Evolutionary conservation across 2,113 vertebrate genomes (phyloP).

Genomic region (Trachemys scripta): DNA sequence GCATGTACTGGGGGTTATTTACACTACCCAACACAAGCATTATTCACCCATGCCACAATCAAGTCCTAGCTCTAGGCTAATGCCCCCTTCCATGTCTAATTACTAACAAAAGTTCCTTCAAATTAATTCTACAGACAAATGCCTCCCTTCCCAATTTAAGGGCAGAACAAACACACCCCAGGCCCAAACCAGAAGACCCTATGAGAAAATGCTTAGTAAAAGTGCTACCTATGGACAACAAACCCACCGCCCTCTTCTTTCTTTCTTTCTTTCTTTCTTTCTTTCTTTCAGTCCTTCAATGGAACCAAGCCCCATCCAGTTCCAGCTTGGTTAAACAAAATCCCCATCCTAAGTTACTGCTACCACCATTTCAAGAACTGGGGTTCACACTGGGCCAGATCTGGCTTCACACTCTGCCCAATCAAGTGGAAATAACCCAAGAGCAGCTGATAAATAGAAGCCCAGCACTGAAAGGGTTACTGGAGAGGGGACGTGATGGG

Average conservation of each 20-base stretch:
- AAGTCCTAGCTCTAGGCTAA: background rate
- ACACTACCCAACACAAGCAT: background rate
- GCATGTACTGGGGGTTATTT: accelerated
- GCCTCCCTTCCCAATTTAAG: background rate
- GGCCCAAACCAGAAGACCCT: background rate
- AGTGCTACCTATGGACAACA: background rate
- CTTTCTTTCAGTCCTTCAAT: background rate
- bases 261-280: background rate
- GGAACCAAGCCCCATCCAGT: background rate
- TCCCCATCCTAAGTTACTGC: background rate
- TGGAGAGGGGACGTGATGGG: constrained; percentile 72
- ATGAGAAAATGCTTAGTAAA: background rate
- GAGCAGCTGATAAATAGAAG: background rate
- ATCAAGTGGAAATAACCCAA: background rate
- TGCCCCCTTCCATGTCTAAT: background rate
- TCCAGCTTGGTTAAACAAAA: background rate
- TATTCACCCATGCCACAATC: background rate
- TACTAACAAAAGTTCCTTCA: background rate
- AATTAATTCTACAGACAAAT: background rate
- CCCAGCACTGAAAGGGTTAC: constrained; percentile 82
- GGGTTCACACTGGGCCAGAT: background rate
- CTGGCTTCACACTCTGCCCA: background rate
- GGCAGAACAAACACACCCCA: background rate
- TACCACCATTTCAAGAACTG: background rate
- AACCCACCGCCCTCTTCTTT: background rate